Percentiles rank a stretch among this genome's conserved stretches.
Evolutionary conservation across 2,888 invertebrate species (phyloP).

Genomic region (Clitarchus hookeri): DNA sequence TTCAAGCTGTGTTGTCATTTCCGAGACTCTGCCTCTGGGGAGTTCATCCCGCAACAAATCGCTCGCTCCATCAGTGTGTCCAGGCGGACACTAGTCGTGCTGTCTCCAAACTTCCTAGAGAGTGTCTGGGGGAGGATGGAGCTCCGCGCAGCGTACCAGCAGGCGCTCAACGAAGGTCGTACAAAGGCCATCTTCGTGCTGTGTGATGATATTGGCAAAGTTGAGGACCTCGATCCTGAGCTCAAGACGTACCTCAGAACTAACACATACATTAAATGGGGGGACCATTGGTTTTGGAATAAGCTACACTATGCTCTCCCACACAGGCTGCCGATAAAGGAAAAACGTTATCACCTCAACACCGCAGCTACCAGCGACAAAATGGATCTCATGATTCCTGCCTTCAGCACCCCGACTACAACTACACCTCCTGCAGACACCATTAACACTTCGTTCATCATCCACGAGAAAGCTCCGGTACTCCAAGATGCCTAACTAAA

Average conservation of each 20-base stretch:
- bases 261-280: constrained; percentile 83
- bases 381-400: not conserved
- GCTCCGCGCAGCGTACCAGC: constrained; percentile 73
- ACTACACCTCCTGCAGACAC: not conserved
- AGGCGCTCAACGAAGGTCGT: constrained; percentile 70
- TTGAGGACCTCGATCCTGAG: constrained; percentile 67
- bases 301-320: constrained; percentile 75
- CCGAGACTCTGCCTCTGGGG: constrained; percentile 75
- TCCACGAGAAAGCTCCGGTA: not conserved
- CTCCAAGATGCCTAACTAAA: not conserved
- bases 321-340: constrained; percentile 50
- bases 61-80: constrained; percentile 72
- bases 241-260: constrained; percentile 71
- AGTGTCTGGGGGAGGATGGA: constrained; percentile 79
- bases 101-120: constrained; percentile 72
- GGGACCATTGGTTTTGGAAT: constrained; percentile 82
- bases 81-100: constrained; percentile 68
- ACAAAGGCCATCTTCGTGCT: constrained; percentile 75
- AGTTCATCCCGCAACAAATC: constrained; percentile 73
- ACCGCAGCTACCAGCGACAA: not conserved
- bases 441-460: not conserved
- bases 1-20: constrained; percentile 74
- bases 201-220: constrained; percentile 68
- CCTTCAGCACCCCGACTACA: not conserved
- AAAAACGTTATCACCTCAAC: not conserved